A percentile compares a stretch with the other conserved stretches of the same genome.
phyloP scores from a whole-genome alignment of 2,888 invertebrate genomes.

The Leistus spinibarbis region DNA sequence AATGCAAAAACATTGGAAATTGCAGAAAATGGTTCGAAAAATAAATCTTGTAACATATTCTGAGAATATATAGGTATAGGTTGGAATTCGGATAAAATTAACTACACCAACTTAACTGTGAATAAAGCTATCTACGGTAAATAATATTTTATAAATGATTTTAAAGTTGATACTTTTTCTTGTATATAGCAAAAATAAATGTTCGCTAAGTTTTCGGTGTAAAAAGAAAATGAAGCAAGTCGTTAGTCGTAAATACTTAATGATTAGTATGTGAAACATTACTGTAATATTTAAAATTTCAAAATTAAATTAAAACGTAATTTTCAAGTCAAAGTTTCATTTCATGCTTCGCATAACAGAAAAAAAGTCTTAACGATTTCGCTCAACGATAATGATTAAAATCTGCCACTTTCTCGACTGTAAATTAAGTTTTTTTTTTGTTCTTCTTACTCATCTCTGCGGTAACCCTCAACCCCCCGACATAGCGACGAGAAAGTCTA shows the following conservation, averaged over 20 bases:
- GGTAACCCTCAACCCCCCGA: not conserved
- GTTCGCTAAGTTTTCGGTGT: not conserved
- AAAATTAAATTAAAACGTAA: conserved; percentile 37
- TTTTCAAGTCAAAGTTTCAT: conserved; percentile 27
- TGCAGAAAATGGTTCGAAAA: no score
- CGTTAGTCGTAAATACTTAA: not conserved
- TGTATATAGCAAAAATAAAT: not conserved
- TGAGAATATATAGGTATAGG: no score
- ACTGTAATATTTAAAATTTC: conserved; percentile 26
- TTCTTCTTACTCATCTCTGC: not conserved
- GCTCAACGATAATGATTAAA: conserved; percentile 36
- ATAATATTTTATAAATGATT: not conserved
- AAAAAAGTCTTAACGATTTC: conserved; percentile 20
- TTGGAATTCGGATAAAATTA: no score
- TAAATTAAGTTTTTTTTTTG: conserved; percentile 16
- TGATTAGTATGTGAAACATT: not conserved
- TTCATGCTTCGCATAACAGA: conserved; percentile 31
- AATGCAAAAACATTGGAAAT: no score
- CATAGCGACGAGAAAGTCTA: not conserved
- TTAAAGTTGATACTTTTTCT: not conserved
- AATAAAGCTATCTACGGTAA: no score
- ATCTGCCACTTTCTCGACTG: conserved; percentile 25
- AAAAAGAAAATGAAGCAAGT: not conserved
- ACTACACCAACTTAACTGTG: no score
- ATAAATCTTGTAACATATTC: no score